phyloP scores from a whole-genome alignment of 2,797 vertebrate genomes.

The Aythya fuligula region DNA sequence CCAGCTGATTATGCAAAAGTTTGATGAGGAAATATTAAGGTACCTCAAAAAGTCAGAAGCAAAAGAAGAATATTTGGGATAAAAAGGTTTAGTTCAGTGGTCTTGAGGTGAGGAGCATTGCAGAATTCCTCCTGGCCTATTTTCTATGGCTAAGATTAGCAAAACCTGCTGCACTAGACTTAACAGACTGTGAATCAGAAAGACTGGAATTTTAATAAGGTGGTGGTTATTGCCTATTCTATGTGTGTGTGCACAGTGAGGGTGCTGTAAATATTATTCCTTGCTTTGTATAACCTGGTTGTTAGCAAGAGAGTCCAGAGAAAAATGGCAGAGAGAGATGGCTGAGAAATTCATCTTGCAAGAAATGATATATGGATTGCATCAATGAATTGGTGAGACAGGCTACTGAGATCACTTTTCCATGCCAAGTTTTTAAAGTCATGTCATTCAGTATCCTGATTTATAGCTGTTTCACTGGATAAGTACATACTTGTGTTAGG shows the following conservation, averaged over 20 bases:
- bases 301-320: background rate
- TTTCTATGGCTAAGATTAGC: background rate
- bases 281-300: background rate
- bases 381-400: conserved; percentile 18
- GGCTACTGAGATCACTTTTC: conserved; percentile 32
- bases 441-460: conserved; percentile 27
- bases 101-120: background rate
- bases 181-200: background rate
- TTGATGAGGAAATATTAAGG: background rate
- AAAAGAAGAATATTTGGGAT: background rate
- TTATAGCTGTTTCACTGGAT: conserved; percentile 48
- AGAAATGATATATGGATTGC: conserved; percentile 1
- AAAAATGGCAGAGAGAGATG: background rate
- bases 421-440: conserved; percentile 32
- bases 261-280: background rate
- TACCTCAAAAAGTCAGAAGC: background rate
- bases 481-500: conserved; percentile 42
- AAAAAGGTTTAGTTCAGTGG: background rate
- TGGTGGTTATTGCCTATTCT: background rate
- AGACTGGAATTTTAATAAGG: background rate
- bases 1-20: background rate
- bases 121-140: background rate
- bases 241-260: background rate
- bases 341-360: background rate
- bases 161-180: background rate